Evolutionary conservation across 2,797 vertebrate species (phyloP), one percentile per base, ranked within the genome.

Genomic region (Leptatherina wallacei): DNA sequence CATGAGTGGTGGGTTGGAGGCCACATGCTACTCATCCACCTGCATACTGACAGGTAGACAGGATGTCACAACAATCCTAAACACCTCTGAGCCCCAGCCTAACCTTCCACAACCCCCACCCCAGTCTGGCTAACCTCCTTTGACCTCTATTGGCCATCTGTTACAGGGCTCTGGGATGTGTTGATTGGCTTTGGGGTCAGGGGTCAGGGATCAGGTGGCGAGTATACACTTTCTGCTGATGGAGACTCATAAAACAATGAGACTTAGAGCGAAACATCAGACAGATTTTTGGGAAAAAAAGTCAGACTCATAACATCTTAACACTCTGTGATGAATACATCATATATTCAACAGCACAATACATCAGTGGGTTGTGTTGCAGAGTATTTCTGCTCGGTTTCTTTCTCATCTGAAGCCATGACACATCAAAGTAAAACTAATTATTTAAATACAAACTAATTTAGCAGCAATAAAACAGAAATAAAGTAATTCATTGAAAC

Each of bases 121-220:
- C 57, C n/a, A 32, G 51, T 77, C 70, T 72, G 33, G 47, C 63
- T 88, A 62, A 90, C 85, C 91, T 82, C 64, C 44, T 54, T 49
- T 85, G 89, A 92, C 91, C 89, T 66, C 67, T 80, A 69, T 49
- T 14, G 61, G 84, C 91, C 94, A 94, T 94, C 94, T 94, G 94
- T 84, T 89, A 77, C 67, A 58, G 75, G 82, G 75, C 73, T 85
- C 71, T 67, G 85, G 66, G 83, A 77, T 61, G 78, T 84, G 85
- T 69, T 88, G 88, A 92, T 86, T 85, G 85, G 87, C 68, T 52
- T 16, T 42, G 24, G 24, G 24, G 24, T 27, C 24, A 27, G 69
- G 35, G 29, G 22, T 42, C 9, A 51, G 51, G 55, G 64, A 68
- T 67, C 61, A 42, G 38, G 38, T 42, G 38, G 8, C 14, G 38